Evolutionary conservation across 1,140 invertebrate species (phyloP).

Genomic region (Zaprionus davidi): DNA sequence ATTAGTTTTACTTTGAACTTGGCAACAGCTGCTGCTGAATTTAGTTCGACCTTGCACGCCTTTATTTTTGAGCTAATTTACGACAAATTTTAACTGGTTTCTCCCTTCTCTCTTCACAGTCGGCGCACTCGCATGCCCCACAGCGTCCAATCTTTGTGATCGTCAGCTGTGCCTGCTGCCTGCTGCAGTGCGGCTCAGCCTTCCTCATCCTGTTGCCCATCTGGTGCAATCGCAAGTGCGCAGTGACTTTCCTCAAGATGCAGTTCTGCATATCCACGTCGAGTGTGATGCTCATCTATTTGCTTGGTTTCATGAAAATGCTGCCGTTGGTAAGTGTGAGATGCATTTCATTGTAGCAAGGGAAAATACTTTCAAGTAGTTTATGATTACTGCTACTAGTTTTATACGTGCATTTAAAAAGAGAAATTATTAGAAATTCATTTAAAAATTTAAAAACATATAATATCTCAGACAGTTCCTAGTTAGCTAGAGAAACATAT

Average conservation of each 20-base stretch:
- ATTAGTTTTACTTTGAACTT: slow-evolving; percentile 25
- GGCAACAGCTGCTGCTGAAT: slow-evolving; percentile 13
- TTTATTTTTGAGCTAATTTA: slow-evolving; percentile 34
- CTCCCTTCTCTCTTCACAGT: slow-evolving; percentile 31
- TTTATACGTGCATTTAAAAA: too few species aligned
- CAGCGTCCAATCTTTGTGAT: slow-evolving; percentile 85
- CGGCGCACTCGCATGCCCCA: slow-evolving; percentile 46
- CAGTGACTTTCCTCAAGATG: slow-evolving; percentile 88
- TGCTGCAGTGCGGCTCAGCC: slow-evolving; percentile 86
- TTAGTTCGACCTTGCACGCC: slow-evolving; percentile 7
- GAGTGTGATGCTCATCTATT: slow-evolving; percentile 87
- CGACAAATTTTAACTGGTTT: slow-evolving; percentile 35
- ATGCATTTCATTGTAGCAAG: background rate
- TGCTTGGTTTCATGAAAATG: slow-evolving; percentile 86
- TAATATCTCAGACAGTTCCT: too few species aligned
- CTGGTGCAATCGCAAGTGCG: slow-evolving; percentile 87
- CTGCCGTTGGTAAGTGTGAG: slow-evolving; percentile 85
- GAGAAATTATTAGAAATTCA: too few species aligned
- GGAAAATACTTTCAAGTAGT: too few species aligned
- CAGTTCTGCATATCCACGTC: slow-evolving; percentile 87
- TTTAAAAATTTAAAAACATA: too few species aligned
- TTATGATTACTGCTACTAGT: too few species aligned
- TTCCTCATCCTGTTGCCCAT: slow-evolving; percentile 86
- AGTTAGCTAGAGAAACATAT: background rate
- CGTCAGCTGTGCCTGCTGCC: slow-evolving; percentile 87